phyloP scores from a whole-genome alignment of 2,113 vertebrate species.

The Perca fluviatilis region DNA sequence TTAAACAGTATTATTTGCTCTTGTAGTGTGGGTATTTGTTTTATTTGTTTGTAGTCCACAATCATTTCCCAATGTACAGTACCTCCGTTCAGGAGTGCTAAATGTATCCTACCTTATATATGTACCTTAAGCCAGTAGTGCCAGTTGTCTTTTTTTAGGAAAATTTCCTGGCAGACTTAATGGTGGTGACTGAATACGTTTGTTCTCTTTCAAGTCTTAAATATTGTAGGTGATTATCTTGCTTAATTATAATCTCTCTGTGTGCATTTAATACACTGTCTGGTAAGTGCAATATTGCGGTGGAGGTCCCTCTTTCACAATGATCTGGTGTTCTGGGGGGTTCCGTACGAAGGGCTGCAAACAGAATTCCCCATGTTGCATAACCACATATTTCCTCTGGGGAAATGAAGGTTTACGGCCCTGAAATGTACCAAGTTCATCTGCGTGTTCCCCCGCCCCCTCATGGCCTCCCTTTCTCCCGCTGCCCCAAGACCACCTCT shows the following conservation, averaged over 20 bases:
- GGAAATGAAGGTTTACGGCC: constrained; percentile 67
- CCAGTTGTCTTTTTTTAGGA: not conserved
- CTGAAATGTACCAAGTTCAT: constrained; percentile 75
- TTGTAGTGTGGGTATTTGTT: constrained; percentile 2
- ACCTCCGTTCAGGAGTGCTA: too few species aligned
- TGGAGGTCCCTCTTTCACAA: constrained; percentile 52
- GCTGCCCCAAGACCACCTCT: constrained; percentile 60
- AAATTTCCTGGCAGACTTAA: too few species aligned
- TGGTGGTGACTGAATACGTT: not conserved
- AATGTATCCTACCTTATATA: too few species aligned
- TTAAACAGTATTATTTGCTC: not conserved
- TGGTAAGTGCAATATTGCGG: constrained; percentile 22
- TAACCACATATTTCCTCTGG: constrained; percentile 67
- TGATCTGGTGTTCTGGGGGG: constrained; percentile 45
- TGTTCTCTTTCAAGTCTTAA: not conserved
- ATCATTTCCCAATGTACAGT: not conserved
- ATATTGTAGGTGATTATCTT: not conserved
- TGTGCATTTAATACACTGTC: constrained; percentile 25
- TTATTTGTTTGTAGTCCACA: not conserved
- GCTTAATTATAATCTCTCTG: constrained; percentile 23
- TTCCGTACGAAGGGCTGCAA: constrained; percentile 65
- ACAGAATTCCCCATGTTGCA: constrained; percentile 73
- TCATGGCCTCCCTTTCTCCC: constrained; percentile 41
- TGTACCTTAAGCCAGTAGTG: not conserved
- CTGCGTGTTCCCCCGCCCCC: constrained; percentile 28